phyloP scores from a whole-genome alignment of 2,797 vertebrate genomes.

The Enteromius fasciolatus region DNA sequence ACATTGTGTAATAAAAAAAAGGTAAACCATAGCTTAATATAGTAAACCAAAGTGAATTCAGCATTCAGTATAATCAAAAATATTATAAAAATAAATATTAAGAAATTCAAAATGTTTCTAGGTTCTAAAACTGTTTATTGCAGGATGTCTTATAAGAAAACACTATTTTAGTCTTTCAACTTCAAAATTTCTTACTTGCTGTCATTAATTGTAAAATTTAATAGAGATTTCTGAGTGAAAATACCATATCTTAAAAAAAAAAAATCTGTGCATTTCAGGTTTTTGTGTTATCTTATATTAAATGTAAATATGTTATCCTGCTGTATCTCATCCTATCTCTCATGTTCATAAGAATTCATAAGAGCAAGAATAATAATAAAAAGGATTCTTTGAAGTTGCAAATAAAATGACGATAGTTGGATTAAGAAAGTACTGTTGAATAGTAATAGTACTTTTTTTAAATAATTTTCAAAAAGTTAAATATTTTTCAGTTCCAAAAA shows the following conservation, averaged over 20 bases:
- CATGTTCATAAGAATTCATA: neutral
- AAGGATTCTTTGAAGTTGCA: neutral
- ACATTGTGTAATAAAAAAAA: neutral
- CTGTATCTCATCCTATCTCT: neutral
- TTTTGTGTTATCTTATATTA: neutral
- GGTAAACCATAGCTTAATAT: neutral
- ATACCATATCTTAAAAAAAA: neutral
- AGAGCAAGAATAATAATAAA: neutral
- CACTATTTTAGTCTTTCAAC: neutral
- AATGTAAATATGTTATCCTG: neutral
- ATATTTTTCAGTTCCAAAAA: neutral
- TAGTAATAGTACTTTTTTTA: neutral
- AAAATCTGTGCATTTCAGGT: neutral
- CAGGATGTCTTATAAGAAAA: neutral
- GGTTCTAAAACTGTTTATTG: neutral
- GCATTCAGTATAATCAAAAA: neutral
- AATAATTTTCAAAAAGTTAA: neutral
- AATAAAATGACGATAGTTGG: neutral
- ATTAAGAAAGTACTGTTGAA: neutral
- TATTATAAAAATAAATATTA: neutral
- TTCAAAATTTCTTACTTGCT: neutral
- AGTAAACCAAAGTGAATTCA: constrained; percentile 8
- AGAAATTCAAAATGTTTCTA: neutral
- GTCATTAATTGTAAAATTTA: neutral
- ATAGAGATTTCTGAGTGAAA: neutral